Evolutionary conservation across 2,797 vertebrate genomes (phyloP).

Genomic region (Garrulus glandarius): DNA sequence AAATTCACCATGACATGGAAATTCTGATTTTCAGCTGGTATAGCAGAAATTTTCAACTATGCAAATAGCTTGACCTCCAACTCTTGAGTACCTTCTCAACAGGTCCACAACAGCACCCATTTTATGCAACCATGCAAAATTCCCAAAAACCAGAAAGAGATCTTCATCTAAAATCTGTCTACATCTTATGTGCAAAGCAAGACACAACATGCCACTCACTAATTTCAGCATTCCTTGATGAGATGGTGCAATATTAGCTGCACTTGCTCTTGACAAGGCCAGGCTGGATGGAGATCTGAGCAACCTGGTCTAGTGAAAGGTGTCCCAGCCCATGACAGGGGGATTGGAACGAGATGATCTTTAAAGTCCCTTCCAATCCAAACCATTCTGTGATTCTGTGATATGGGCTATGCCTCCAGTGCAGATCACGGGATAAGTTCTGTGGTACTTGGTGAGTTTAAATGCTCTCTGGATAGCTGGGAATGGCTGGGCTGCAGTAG

Average conservation of each 20-base stretch:
- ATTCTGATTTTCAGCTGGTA: neutral
- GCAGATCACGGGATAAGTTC: accelerated
- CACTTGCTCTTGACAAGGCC: neutral
- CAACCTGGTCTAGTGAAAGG: neutral
- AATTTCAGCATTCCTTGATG: neutral
- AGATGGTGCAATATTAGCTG: neutral
- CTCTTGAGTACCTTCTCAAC: neutral
- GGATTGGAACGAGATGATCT: neutral
- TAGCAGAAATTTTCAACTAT: neutral
- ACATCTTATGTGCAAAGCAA: neutral
- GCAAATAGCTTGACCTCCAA: neutral
- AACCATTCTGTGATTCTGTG: neutral
- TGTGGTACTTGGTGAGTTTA: neutral
- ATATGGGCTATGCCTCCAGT: neutral
- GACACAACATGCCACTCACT: neutral
- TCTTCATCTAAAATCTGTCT: neutral
- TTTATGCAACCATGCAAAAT: neutral
- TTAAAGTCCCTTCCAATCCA: neutral
- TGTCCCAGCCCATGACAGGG: neutral
- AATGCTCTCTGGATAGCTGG: neutral
- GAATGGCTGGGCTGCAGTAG: neutral
- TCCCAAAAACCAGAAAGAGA: neutral
- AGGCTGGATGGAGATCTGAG: neutral
- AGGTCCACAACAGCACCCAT: neutral
- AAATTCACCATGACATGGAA: neutral